Base-by-base conservation (phyloP, 2,888 invertebrate species). In the Xylota segnis region DNA sequence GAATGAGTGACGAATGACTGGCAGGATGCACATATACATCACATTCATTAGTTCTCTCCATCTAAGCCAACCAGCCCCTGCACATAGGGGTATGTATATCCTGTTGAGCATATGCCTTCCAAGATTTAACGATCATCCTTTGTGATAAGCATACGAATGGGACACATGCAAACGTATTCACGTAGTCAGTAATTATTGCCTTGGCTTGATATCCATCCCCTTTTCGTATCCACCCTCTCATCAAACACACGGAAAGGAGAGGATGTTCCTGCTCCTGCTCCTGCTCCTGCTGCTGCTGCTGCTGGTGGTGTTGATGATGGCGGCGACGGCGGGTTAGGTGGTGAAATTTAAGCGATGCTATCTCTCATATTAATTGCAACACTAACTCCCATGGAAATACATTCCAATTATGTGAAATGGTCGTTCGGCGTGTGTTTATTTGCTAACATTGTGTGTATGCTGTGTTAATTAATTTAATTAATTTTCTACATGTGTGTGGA, bases 321-420 rank as follows among this genome's bases (percentile, higher is more conserved):
- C 9, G 45, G 27, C 2, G 23, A 23, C 2, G 29, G 7, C 23
- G 14, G 27, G 14, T 40, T 34, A 29, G 37, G 52, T 43, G 66
- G 59, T 74, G 61, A 68, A 75, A 63, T 81, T 74, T 75, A 75
- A 79, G 71, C 78, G 74, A 81, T 70, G 74, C 74, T 81, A 81
- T 81, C 78, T 79, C 78, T 72, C 74, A 81, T 81, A 81, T 81
- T 81, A 75, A 81, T 75, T 81, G 74, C 68, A 81, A 81, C 75
- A 75, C 81, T 68, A 81, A 74, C 74, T 74, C 74, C 81, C 61
- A 54, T 75, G 81, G 61, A 75, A 68, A 75, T 81, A 75, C 81
- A 81, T 70, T 81, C 81, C 75, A 75, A 81, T 75, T 81, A 81
- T 56, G 61, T 56, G 68, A 75, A 74, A 81, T 61, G 81, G 68